These are phyloP conservation scores for Xerus inauris DNA, from an alignment of 2,113 vertebrate species.

Conservation along the genomic window DNA sequence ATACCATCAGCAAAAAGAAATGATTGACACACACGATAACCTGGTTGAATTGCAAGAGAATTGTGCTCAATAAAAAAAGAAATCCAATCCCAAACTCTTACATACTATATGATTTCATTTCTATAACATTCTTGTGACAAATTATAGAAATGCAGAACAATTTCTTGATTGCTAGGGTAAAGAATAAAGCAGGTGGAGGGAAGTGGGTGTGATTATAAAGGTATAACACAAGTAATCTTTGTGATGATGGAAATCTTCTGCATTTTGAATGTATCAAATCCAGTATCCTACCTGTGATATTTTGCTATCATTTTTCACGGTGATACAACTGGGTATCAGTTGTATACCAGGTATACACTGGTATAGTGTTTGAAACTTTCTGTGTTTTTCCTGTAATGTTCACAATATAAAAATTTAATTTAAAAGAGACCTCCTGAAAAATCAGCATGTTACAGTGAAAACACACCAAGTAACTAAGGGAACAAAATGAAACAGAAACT, in stretches of 20 bases:
- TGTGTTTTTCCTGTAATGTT: neutral
- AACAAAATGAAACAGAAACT: neutral
- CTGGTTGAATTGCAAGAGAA: neutral
- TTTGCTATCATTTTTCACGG: neutral
- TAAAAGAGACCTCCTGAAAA: neutral
- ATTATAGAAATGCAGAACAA: neutral
- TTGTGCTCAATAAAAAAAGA: neutral
- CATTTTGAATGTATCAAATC: neutral
- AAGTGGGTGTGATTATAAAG: neutral
- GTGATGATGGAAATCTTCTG: neutral
- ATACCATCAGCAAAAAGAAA: neutral
- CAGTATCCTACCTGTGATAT: neutral
- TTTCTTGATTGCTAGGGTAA: neutral
- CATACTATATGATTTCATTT: neutral
- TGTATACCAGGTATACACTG: too few species aligned
- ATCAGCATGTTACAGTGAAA: neutral
- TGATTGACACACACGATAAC: neutral
- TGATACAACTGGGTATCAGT: neutral
- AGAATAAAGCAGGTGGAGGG: neutral
- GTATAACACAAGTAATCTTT: neutral
- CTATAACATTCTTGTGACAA: too few species aligned
- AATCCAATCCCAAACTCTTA: neutral
- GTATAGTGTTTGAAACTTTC: neutral
- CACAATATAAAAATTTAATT: neutral
- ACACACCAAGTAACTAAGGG: neutral